Evolutionary conservation across 1,140 invertebrate genomes (phyloP).

Genomic region (Maniola jurtina): DNA sequence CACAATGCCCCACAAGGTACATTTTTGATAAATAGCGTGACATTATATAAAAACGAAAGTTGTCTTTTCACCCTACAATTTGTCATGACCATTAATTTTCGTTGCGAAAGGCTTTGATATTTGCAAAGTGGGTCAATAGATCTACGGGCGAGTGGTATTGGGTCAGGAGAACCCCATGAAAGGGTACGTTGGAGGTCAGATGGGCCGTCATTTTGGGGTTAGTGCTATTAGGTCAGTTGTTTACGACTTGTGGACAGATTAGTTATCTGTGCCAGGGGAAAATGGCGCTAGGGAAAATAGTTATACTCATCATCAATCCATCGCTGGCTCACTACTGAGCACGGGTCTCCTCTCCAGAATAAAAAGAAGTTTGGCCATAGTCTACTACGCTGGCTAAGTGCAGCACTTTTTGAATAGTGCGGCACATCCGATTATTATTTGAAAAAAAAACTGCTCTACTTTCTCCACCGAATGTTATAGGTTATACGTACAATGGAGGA

Average conservation of each 20-base stretch:
- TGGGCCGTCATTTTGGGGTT: constrained; percentile 35
- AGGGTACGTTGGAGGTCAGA: not conserved
- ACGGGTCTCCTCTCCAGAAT: too few relatives aligned
- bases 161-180: constrained; percentile 34
- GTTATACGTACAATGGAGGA: too few relatives aligned
- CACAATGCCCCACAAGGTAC: not conserved
- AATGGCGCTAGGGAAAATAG: not conserved
- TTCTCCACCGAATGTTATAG: too few relatives aligned
- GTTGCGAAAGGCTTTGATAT: constrained; percentile 38
- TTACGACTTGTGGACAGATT: constrained; percentile 49
- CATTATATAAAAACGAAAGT: not conserved
- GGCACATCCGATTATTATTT: too few relatives aligned
- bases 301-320: too few relatives aligned
- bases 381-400: too few relatives aligned
- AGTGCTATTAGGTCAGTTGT: constrained; percentile 48
- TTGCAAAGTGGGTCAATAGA: constrained; percentile 47
- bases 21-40: not conserved
- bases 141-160: constrained; percentile 40
- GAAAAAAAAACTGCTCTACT: too few relatives aligned
- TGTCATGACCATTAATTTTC: constrained; percentile 38
- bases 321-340: too few relatives aligned
- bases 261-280: constrained; percentile 27
- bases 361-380: too few relatives aligned
- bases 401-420: too few relatives aligned
- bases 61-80: constrained; percentile 10